Base-by-base conservation (phyloP, 2,888 invertebrate genomes). In the Polylopha cassiicola region DNA sequence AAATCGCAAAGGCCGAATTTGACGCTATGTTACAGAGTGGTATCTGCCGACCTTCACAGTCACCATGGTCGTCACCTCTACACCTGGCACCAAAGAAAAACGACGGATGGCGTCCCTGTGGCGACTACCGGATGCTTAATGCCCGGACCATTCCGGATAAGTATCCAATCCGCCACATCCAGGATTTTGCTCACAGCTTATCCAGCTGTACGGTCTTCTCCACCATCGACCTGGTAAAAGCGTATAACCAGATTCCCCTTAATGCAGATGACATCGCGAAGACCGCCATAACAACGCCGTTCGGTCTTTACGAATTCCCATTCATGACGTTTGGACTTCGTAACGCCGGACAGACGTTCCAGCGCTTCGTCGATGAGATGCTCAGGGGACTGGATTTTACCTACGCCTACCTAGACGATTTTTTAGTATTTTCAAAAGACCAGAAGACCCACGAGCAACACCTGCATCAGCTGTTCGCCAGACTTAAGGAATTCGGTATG, bases 331-430 rank as follows among this genome's bases (percentile, higher is more conserved):
- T n/a, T n/a, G n/a, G n/a, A n/a, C n/a, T n/a, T n/a, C n/a, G n/a
- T n/a, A n/a, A n/a, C n/a, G n/a, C n/a, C n/a, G n/a, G n/a, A n/a
- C n/a, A n/a, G n/a, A n/a, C n/a, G n/a, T n/a, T n/a, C n/a, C n/a
- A n/a, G n/a, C n/a, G n/a, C n/a, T n/a, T 65, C 21, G 61, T 73
- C 11, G 54, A 66, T 22, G 43, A 50, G 31, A 21, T 31, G 20
- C 11, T 20, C 5, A 9, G 31, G 7, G 31, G 31, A n/a, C 21
- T 31, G 4, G 31, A 31, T 11, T 31, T 31, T 14, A 17, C 8
- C 7, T 61, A 48, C 34, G 33, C 46, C 0, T 69, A 70, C 23
- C 37, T 71, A 0, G 63, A 68, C 27, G 62, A 64, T 37, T 50
- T 63, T 24, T 38, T 64, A 5, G 20, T 37, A 1, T 37, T 27